Evolutionary conservation across 2,797 vertebrate genomes (phyloP).

Genomic region (Coregonus suidteri): DNA sequence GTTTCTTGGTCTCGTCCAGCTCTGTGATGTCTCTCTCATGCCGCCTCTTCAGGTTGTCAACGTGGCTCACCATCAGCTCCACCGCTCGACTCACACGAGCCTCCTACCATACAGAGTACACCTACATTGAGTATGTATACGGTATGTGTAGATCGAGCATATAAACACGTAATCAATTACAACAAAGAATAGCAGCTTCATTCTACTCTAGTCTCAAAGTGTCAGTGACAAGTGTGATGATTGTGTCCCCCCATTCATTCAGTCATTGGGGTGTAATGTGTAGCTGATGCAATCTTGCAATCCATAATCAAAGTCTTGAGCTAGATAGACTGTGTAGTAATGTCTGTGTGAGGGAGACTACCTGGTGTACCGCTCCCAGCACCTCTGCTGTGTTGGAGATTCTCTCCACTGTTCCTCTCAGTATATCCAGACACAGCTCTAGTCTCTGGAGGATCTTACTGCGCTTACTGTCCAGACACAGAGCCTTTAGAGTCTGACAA

Average conservation of each 20-base stretch:
- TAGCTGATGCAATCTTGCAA: neutral
- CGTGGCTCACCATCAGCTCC: constrained; percentile 85
- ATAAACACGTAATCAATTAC: neutral
- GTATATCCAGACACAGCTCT: constrained; percentile 76
- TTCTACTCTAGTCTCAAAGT: neutral
- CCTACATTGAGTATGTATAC: neutral
- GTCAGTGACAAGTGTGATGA: neutral
- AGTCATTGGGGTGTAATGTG: neutral
- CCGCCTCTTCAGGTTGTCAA: constrained; percentile 81
- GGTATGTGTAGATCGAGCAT: neutral
- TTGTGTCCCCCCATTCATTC: neutral
- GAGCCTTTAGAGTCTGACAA: constrained; percentile 71
- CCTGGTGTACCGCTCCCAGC: constrained; percentile 86
- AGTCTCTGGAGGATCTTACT: constrained; percentile 75
- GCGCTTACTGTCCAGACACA: constrained; percentile 71
- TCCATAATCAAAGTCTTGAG: neutral
- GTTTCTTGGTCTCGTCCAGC: constrained; percentile 81
- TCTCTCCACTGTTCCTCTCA: constrained; percentile 72
- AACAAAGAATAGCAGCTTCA: neutral
- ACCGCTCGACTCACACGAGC: constrained; percentile 80
- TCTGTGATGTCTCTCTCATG: constrained; percentile 71
- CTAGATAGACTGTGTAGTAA: neutral
- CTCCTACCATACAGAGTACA: constrained; percentile 68
- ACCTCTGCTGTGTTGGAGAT: constrained; percentile 80
- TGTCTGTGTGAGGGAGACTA: constrained; percentile 33